phyloP scores from a whole-genome alignment of 2,113 vertebrate genomes.

The Australoheros scitulus region DNA sequence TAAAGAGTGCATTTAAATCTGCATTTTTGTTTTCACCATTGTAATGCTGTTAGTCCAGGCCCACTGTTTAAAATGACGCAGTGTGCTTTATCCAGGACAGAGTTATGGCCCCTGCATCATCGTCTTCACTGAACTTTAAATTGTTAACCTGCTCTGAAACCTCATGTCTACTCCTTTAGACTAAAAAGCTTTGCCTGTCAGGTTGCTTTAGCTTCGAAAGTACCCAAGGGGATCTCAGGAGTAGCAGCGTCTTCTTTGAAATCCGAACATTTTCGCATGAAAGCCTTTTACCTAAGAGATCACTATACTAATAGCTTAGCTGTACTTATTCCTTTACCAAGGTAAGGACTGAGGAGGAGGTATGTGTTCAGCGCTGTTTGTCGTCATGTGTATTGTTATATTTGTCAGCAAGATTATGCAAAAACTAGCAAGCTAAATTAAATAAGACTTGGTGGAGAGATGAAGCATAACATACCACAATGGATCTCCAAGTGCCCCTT shows the following conservation, averaged over 20 bases:
- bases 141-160: slow-evolving; percentile 11
- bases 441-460: neutral
- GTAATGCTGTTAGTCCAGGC: neutral
- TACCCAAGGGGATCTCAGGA: neutral
- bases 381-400: neutral
- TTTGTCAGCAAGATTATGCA: neutral
- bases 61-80: neutral
- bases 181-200: slow-evolving; percentile 7
- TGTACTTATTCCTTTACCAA: neutral
- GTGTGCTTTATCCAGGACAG: neutral
- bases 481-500: neutral
- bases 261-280: neutral
- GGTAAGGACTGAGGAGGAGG: neutral
- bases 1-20: neutral
- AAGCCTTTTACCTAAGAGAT: neutral
- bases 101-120: neutral
- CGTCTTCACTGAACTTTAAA: slow-evolving; percentile 4
- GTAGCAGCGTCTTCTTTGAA: neutral
- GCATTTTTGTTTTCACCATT: neutral
- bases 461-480: neutral
- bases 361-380: neutral
- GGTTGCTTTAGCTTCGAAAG: neutral
- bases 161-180: slow-evolving; percentile 9
- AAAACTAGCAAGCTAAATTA: neutral
- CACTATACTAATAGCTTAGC: neutral